Base-by-base conservation (phyloP, 2,888 invertebrate species). In the Liopterus haemorrhoidalis region DNA sequence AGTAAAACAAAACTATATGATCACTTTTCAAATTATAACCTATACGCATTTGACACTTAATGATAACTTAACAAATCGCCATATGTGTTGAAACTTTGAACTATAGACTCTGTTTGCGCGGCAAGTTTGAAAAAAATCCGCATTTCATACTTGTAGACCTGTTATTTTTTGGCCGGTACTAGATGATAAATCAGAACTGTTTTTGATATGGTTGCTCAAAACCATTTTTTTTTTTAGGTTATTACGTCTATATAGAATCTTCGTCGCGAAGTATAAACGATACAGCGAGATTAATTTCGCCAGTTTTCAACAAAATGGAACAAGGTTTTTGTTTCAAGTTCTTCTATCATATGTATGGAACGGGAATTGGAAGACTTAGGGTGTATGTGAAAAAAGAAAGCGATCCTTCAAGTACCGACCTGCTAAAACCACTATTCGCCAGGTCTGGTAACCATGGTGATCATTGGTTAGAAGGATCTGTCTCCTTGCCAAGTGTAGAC, bases 211-310 rank as follows among this genome's bases (percentile, higher is more conserved):
- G n/a, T n/a, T n/a, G n/a, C n/a, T n/a, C n/a, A n/a, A 3, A 8
- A 14, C 8, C 12, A 5, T 22, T 37, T 32, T 54, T 44, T 41
- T 54, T 69, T 70, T 49, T 69, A 77, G 89, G 89, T 0, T 77
- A 84, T 58, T 93, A 87, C 64, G 80, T 93, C 77, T 85, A 85
- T 56, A 79, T 90, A 49, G 91, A 92, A 60, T 81, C 86, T 11
- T 78, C 85, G 0, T 72, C 76, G 0, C 68, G 76, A 9, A 55
- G 69, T 9, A 69, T 68, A 30, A 81, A 84, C 54, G 81, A 84
- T 49, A 77, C 78, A 0, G 84, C 90, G 0, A 75, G 84, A 0
- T 70, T 89, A 0, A 66, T 83, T 5, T 88, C 88, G 0, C 89
- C 89, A 0, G 68, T 85, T 0, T 87, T 78, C 59, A 52, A 58